These are phyloP conservation scores for Paramormyrops hopkinsi DNA, from an alignment of 2,797 vertebrate genomes.

Conservation along the genomic window DNA sequence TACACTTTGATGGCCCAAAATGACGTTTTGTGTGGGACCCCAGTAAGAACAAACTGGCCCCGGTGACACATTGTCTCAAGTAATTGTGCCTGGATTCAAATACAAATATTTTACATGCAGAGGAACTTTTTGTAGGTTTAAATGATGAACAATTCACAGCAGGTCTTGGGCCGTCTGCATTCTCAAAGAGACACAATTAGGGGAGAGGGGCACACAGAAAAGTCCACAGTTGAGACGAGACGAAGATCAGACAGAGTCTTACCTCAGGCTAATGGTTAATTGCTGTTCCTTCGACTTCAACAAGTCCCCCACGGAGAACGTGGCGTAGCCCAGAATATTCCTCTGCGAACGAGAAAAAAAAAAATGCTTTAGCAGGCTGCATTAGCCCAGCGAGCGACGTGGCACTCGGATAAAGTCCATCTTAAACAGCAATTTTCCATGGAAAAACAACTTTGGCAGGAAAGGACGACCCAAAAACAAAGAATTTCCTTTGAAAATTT, in stretches of 20 bases:
- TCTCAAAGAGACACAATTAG: neutral
- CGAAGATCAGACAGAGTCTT: conserved; percentile 38
- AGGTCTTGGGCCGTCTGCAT: neutral
- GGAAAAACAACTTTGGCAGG: neutral
- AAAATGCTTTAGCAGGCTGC: neutral
- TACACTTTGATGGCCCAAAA: neutral
- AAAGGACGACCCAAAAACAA: neutral
- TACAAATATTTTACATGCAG: neutral
- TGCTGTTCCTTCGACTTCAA: conserved; percentile 82
- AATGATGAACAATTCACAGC: neutral
- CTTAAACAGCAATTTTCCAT: neutral
- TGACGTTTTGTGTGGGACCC: neutral
- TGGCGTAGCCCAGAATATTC: conserved; percentile 82
- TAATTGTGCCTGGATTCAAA: neutral
- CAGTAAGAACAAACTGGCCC: neutral
- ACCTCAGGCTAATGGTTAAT: conserved; percentile 84
- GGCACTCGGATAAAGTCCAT: neutral
- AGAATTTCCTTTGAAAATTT: neutral
- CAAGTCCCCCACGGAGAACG: conserved; percentile 81
- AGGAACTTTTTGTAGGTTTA: neutral
- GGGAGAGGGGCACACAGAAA: neutral
- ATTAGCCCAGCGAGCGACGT: neutral
- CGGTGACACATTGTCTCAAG: neutral
- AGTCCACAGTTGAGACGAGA: neutral
- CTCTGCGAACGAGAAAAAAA: conserved; percentile 56